Evolutionary conservation across 2,113 vertebrate genomes (phyloP).

Genomic region (Crotalus viridis): DNA sequence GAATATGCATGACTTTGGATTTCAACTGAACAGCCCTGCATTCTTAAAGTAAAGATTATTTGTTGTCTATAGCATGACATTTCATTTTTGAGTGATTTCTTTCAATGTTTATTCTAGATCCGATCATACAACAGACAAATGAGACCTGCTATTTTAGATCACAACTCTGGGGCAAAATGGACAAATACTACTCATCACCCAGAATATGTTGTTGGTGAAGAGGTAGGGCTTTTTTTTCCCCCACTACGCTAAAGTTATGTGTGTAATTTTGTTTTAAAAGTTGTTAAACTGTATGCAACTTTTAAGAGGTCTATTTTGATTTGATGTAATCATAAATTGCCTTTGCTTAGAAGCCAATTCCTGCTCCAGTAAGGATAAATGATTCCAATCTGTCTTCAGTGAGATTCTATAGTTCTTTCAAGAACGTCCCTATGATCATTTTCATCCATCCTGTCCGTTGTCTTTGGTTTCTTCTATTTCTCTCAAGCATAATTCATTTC

Average conservation of each 20-base stretch:
- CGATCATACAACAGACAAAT: constrained; percentile 94
- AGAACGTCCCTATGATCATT: neutral
- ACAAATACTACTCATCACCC: constrained; percentile 89
- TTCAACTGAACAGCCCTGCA: neutral
- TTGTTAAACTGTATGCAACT: neutral
- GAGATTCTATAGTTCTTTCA: neutral
- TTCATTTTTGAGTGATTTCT: neutral
- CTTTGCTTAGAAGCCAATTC: neutral
- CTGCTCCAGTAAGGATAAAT: neutral
- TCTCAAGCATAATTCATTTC: neutral
- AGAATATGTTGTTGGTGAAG: constrained; percentile 90
- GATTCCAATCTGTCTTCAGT: neutral
- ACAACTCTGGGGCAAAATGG: constrained; percentile 90
- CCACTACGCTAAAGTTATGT: neutral
- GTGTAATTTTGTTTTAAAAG: neutral
- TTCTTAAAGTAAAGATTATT: neutral
- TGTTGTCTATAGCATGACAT: neutral
- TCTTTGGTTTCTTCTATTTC: neutral
- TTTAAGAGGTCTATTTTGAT: neutral
- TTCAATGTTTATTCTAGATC: constrained; percentile 71
- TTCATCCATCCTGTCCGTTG: neutral
- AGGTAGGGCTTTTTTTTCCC: constrained; percentile 73
- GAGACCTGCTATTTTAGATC: constrained; percentile 88
- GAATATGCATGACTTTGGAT: neutral
- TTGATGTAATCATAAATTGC: neutral